These are phyloP conservation scores for Columba janthina DNA, from an alignment of 2,113 vertebrate genomes.

Conservation along the genomic window DNA sequence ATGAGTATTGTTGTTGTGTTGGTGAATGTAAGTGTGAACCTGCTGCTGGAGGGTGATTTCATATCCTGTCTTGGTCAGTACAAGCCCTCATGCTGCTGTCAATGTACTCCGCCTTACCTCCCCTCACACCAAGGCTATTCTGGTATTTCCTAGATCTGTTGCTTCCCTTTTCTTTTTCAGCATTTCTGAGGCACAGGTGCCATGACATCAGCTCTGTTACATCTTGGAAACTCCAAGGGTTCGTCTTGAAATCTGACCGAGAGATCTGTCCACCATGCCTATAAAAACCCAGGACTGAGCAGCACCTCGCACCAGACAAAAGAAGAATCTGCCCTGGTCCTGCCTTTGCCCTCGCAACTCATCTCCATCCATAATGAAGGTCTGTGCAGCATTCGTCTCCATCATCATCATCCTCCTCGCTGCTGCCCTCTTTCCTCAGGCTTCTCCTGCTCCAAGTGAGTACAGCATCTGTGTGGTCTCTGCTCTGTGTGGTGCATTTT, in stretches of 20 bases:
- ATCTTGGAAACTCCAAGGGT: not conserved
- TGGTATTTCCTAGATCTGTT: not conserved
- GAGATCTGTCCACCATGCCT: accelerated
- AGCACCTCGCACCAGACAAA: not conserved
- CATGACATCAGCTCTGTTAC: not conserved
- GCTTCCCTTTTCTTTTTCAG: not conserved
- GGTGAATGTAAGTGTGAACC: not conserved
- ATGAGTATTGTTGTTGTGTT: not conserved
- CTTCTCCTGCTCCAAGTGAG: not conserved
- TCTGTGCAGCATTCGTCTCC: not conserved
- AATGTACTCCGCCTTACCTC: not conserved
- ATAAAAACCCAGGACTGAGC: not conserved
- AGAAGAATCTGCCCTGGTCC: not conserved
- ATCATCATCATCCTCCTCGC: not conserved
- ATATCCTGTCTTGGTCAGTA: conserved; percentile 7
- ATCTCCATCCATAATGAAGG: not conserved
- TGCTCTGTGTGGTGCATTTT: not conserved
- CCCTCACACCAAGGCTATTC: not conserved
- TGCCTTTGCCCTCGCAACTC: not conserved
- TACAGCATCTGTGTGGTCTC: not conserved
- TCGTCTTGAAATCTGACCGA: not conserved
- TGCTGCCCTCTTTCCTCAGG: not conserved
- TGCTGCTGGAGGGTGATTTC: not conserved
- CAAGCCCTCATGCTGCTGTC: not conserved
- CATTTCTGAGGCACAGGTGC: not conserved